Evolutionary conservation across 2,113 vertebrate genomes (phyloP).

Genomic region (Plecotus auritus): DNA sequence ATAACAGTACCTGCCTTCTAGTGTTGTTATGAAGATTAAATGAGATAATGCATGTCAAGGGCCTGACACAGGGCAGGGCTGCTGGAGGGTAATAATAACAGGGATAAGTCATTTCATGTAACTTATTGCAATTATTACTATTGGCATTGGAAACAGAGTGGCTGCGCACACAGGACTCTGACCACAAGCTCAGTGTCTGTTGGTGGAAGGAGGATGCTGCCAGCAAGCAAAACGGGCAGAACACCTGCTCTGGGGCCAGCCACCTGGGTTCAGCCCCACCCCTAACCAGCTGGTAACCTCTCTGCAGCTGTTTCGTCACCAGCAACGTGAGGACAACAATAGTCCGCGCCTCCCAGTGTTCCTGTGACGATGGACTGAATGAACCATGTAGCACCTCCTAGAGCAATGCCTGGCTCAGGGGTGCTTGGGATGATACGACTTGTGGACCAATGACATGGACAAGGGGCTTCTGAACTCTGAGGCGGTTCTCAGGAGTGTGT

Average conservation of each 20-base stretch:
- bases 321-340: neutral
- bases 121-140: neutral
- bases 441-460: rapidly evolving
- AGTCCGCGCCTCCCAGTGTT: neutral
- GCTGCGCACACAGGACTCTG: neutral
- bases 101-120: neutral
- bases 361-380: neutral
- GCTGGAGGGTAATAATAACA: neutral
- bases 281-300: neutral
- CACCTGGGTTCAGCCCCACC: neutral
- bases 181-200: rapidly evolving
- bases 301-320: neutral
- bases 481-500: neutral
- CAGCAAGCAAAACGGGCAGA: rapidly evolving
- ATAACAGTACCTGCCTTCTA: neutral
- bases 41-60: neutral
- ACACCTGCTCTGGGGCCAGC: rapidly evolving
- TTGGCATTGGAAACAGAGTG: neutral
- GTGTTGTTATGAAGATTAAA: rapidly evolving
- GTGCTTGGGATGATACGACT: rapidly evolving
- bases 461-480: neutral
- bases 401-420: rapidly evolving
- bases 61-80: neutral
- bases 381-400: rapidly evolving
- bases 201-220: neutral